Evolutionary conservation across 2,113 vertebrate genomes (phyloP).

Genomic region (Terrapene triunguis): DNA sequence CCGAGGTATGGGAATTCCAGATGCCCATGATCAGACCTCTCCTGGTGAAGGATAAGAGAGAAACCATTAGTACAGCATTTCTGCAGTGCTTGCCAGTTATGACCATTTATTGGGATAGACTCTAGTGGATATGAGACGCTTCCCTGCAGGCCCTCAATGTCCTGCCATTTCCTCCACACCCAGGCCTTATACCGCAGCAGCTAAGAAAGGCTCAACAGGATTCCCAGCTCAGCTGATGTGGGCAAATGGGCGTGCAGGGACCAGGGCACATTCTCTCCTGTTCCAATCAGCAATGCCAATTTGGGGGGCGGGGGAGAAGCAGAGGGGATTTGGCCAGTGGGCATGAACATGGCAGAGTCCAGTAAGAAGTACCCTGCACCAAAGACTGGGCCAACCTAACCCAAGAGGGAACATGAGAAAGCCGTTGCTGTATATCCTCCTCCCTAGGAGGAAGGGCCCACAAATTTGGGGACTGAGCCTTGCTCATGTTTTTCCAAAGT

Average conservation of each 20-base stretch:
- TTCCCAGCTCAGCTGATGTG: not conserved
- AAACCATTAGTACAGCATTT: not conserved
- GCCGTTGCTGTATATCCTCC: not conserved
- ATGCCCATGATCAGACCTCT: constrained; percentile 98
- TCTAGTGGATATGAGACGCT: not conserved
- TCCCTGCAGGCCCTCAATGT: not conserved
- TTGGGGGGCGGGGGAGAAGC: too few species aligned
- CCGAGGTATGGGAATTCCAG: constrained; percentile 98
- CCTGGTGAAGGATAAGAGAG: constrained; percentile 68
- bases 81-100: not conserved
- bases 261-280: too few species aligned
- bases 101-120: not conserved
- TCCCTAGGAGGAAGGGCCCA: not conserved
- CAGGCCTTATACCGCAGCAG: not conserved
- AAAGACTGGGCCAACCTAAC: not conserved
- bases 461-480: not conserved
- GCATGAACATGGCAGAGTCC: not conserved
- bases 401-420: not conserved
- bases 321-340: too few species aligned
- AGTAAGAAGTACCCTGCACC: not conserved
- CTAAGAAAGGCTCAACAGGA: not conserved
- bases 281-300: not conserved
- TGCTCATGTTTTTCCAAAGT: not conserved
- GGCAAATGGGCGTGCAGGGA: not conserved
- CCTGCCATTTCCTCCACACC: not conserved